Evolutionary conservation across 1,140 invertebrate species (phyloP).

Genomic region (Scaptodrosophila lebanonensis): DNA sequence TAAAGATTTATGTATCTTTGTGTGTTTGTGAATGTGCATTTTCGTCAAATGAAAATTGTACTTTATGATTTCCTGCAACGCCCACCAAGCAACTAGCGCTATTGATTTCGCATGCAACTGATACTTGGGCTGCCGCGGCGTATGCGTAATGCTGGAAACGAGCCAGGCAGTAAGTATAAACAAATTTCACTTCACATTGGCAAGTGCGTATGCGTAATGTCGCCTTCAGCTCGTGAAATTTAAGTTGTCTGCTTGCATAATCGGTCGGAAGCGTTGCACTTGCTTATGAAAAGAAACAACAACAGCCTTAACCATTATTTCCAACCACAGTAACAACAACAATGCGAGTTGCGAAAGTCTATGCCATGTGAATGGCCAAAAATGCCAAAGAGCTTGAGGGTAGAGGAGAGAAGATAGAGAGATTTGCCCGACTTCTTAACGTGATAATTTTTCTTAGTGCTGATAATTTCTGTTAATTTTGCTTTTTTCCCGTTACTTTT

Average conservation of each 20-base stretch:
- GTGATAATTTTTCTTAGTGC: too few species aligned
- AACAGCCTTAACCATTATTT: too few species aligned
- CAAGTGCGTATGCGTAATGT: slow-evolving; percentile 52
- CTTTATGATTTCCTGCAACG: slow-evolving; percentile 64
- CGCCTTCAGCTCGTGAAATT: slow-evolving; percentile 35
- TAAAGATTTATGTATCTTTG: slow-evolving; percentile 9
- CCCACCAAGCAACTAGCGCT: slow-evolving; percentile 30
- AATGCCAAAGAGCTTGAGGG: too few species aligned
- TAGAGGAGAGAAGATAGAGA: too few species aligned
- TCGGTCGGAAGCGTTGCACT: too few species aligned
- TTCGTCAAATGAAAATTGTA: slow-evolving; percentile 62
- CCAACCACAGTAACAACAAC: too few species aligned
- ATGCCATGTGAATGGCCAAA: neutral
- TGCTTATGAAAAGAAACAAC: too few species aligned
- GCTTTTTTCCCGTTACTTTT: slow-evolving; percentile 37
- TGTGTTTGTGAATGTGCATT: slow-evolving; percentile 2
- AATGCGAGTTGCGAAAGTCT: slow-evolving; percentile 25
- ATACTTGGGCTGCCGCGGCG: slow-evolving; percentile 13
- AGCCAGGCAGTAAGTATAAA: too few species aligned
- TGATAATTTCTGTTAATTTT: too few species aligned
- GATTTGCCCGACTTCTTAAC: too few species aligned
- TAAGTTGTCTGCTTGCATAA: slow-evolving; percentile 43
- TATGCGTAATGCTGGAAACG: slow-evolving; percentile 51
- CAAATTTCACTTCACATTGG: too few species aligned
- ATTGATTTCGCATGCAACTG: slow-evolving; percentile 38